A percentile compares a stretch with the other conserved stretches of the same genome.
Conservation (phyloP, 2,797 vertebrate species). For the Microhierax caerulescens region DNA sequence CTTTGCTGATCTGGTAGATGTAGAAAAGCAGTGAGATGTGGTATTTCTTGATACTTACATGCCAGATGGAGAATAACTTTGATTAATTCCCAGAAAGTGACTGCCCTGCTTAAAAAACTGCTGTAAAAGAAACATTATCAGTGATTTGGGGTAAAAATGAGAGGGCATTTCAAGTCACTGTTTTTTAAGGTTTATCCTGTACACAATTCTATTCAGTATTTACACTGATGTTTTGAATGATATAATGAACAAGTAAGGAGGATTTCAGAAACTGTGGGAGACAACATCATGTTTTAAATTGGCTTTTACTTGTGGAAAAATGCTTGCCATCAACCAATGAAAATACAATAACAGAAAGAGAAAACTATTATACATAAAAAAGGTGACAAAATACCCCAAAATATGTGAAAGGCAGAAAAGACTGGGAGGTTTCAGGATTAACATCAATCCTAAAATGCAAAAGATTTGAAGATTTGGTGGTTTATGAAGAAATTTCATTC, state of each 20-base stretch:
- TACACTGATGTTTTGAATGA: background rate
- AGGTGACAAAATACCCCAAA: background rate
- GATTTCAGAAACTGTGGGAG: background rate
- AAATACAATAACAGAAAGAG: background rate
- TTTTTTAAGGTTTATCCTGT: background rate
- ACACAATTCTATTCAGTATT: background rate
- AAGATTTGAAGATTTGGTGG: background rate
- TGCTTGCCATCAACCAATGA: background rate
- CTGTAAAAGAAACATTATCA: background rate
- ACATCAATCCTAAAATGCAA: background rate
- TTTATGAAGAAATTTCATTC: background rate
- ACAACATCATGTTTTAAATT: background rate
- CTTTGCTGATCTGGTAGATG: background rate
- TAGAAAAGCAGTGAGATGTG: background rate
- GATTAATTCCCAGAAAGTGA: background rate
- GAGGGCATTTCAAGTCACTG: background rate
- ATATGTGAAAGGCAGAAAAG: background rate
- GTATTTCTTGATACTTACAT: background rate
- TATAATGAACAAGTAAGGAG: background rate
- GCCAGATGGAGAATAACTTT: background rate
- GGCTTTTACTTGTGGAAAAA: background rate
- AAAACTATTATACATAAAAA: background rate
- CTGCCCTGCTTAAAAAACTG: background rate
- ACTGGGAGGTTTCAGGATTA: background rate
- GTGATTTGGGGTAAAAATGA: background rate